These are phyloP conservation scores for Acrobeloides nanus DNA, from an alignment of 2,888 invertebrate species.

Conservation along the genomic window DNA sequence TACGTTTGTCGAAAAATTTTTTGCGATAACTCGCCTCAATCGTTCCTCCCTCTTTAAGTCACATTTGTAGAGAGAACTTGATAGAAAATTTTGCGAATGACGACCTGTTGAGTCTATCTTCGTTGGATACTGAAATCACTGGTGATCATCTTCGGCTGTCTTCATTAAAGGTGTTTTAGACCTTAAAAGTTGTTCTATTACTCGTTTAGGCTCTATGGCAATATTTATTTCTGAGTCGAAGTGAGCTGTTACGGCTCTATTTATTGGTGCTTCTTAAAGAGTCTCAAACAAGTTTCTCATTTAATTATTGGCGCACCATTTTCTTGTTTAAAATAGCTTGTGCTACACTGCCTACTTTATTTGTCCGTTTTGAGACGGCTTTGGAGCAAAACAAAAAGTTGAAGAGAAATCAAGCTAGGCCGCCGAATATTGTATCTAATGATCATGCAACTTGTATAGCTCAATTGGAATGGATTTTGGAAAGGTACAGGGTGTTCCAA, in stretches of 20 bases:
- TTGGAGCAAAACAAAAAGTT: background rate
- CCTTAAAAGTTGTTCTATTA: too few species aligned
- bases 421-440: slow-evolving; percentile 2
- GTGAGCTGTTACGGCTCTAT: slow-evolving; percentile 18
- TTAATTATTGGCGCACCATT: background rate
- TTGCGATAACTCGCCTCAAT: too few species aligned
- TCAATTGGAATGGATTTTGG: slow-evolving; percentile 16
- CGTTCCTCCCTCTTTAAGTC: too few species aligned
- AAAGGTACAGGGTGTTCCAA: too few species aligned
- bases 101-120: too few species aligned
- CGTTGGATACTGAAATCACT: too few species aligned
- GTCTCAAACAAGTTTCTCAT: background rate
- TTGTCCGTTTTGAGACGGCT: background rate
- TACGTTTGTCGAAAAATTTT: too few species aligned
- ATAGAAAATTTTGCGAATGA: too few species aligned
- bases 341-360: background rate
- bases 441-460: slow-evolving; percentile 6
- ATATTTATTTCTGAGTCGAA: slow-evolving; percentile 15
- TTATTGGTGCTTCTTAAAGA: background rate
- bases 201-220: slow-evolving; percentile 16
- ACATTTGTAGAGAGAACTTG: too few species aligned
- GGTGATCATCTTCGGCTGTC: too few species aligned
- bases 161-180: too few species aligned
- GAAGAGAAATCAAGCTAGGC: background rate
- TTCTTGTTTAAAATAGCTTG: too few species aligned